Conservation (phyloP, 2,797 vertebrate species). For the Chromobotia macracanthus region DNA sequence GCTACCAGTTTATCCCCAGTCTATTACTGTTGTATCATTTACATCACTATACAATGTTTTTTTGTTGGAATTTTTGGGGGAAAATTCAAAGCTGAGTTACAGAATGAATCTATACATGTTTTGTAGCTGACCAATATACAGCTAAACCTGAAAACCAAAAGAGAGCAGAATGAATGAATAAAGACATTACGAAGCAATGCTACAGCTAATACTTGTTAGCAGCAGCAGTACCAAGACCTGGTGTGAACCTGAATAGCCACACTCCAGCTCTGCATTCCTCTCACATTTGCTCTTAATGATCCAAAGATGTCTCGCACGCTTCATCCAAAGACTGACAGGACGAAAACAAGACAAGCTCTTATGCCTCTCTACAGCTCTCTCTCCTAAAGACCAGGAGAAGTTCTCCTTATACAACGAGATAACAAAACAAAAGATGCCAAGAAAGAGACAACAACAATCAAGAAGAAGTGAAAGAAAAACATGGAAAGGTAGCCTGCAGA, state of each 20-base stretch:
- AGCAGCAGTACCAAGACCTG: background rate
- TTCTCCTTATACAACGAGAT: slow-evolving; percentile 42
- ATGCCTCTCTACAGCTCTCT: slow-evolving; percentile 30
- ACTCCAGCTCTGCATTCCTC: slow-evolving; percentile 37
- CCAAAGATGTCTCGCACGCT: slow-evolving; percentile 29
- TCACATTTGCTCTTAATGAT: slow-evolving; percentile 48
- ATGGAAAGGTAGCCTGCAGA: slow-evolving; percentile 63
- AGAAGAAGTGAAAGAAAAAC: slow-evolving; percentile 65
- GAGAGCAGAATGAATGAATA: background rate
- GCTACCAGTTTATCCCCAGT: too few species aligned
- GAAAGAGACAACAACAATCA: slow-evolving; percentile 62
- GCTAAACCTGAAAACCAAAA: too few species aligned
- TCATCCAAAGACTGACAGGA: slow-evolving; percentile 35
- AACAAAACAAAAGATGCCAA: slow-evolving; percentile 47
- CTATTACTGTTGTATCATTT: background rate
- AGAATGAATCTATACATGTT: background rate
- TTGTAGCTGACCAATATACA: background rate
- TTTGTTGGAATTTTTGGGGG: too few species aligned
- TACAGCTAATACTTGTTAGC: background rate
- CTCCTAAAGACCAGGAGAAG: slow-evolving; percentile 6
- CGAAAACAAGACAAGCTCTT: slow-evolving; percentile 32
- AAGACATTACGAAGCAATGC: background rate
- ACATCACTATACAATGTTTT: background rate
- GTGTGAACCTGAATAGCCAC: slow-evolving; percentile 14
- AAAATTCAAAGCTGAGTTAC: background rate